Evolutionary conservation across 2,888 invertebrate species (phyloP).

Genomic region (Metopia argyrocephala): DNA sequence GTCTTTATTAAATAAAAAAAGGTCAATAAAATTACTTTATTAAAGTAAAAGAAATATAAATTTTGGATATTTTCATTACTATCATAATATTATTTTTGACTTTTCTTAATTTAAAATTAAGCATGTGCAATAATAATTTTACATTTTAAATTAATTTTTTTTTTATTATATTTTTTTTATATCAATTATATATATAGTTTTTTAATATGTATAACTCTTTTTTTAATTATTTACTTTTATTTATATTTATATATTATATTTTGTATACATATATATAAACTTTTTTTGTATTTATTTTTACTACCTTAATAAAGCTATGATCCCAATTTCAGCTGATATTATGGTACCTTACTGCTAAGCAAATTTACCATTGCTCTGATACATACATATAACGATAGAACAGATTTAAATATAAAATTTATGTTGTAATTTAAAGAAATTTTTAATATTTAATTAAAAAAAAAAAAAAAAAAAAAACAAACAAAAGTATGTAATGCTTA

Average conservation of each 20-base stretch:
- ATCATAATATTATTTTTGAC: too few species aligned
- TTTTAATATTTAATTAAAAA: neutral
- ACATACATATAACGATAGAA: neutral
- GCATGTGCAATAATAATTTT: neutral
- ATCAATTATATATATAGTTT: constrained; percentile 18
- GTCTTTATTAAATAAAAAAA: too few species aligned
- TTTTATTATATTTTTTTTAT: neutral
- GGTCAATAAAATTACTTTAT: too few species aligned
- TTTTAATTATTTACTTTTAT: constrained; percentile 17
- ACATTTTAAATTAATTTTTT: neutral
- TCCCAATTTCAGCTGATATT: constrained; percentile 81
- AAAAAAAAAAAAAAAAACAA: too few species aligned
- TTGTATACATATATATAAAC: constrained; percentile 57
- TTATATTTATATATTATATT: constrained; percentile 44
- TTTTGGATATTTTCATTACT: too few species aligned
- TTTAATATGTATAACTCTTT: constrained; percentile 19
- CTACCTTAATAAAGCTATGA: constrained; percentile 84
- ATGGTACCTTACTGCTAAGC: constrained; percentile 79
- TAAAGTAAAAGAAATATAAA: too few species aligned
- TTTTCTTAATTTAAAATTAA: neutral
- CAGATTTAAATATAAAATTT: too few species aligned
- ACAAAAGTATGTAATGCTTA: neutral
- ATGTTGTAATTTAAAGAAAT: neutral
- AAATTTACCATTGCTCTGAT: constrained; percentile 78
- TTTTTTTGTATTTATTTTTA: constrained; percentile 67